Evolutionary conservation across 2,797 vertebrate species (phyloP).

Genomic region (Manis crassicaudata): DNA sequence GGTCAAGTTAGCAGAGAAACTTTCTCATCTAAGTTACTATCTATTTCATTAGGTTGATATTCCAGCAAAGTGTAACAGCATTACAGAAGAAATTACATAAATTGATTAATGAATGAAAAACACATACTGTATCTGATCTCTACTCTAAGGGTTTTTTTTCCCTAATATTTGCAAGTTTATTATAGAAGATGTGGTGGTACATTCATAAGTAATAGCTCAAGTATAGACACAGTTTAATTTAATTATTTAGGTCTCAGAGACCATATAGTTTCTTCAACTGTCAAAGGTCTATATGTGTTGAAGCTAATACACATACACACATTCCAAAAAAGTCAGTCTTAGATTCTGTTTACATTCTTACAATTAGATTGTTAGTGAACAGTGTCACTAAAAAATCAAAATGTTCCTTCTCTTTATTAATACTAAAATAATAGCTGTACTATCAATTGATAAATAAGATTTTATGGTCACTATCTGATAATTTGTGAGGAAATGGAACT

Average conservation of each 20-base stretch:
- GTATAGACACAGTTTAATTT: neutral
- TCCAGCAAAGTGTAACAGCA: neutral
- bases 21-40: neutral
- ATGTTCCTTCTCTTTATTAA: neutral
- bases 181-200: neutral
- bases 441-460: neutral
- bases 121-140: neutral
- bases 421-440: neutral
- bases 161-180: neutral
- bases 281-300: neutral
- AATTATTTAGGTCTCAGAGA: neutral
- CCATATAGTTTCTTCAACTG: conserved; percentile 8
- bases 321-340: neutral
- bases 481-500: neutral
- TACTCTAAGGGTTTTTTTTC: neutral
- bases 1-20: neutral
- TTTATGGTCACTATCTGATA: neutral
- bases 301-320: neutral
- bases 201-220: neutral
- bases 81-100: neutral
- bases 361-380: neutral
- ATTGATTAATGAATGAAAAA: neutral
- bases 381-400: neutral
- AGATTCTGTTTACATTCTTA: neutral
- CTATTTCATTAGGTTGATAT: neutral